A percentile compares a stretch with the other conserved stretches of the same genome.
Conservation (phyloP, 2,797 vertebrate genomes). For the Labroides dimidiatus region DNA sequence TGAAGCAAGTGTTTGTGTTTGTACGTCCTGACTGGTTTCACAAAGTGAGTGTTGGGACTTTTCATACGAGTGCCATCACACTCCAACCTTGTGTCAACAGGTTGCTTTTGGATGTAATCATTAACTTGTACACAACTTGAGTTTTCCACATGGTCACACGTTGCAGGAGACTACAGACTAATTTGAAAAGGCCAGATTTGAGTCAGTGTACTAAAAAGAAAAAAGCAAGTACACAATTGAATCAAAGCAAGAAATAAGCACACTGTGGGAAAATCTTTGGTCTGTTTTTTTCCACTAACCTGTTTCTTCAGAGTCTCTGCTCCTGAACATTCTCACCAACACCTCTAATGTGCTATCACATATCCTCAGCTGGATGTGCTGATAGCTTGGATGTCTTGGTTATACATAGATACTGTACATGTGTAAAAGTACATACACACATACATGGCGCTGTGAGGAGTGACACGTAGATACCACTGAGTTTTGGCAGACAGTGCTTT, state of each 20-base stretch:
- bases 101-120: slow-evolving; percentile 68
- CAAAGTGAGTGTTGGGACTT: slow-evolving; percentile 22
- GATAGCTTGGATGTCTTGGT: slow-evolving; percentile 38
- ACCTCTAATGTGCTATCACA: slow-evolving; percentile 48
- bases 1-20: slow-evolving; percentile 1
- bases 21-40: slow-evolving; percentile 1
- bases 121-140: slow-evolving; percentile 59
- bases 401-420: slow-evolving; percentile 32
- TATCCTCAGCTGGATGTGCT: slow-evolving; percentile 10
- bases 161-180: slow-evolving; percentile 6
- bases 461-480: slow-evolving; percentile 32
- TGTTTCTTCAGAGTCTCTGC: slow-evolving; percentile 4
- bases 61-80: slow-evolving; percentile 29
- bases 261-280: not conserved
- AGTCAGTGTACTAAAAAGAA: not conserved
- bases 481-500: slow-evolving; percentile 27
- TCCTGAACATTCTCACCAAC: slow-evolving; percentile 23
- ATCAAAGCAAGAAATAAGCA: not conserved
- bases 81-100: slow-evolving; percentile 40
- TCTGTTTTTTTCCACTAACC: not conserved
- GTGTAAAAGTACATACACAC: slow-evolving; percentile 3
- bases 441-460: slow-evolving; percentile 30
- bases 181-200: no score
- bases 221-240: not conserved
- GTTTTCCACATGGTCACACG: slow-evolving; percentile 55